A percentile compares a stretch with the other conserved stretches of the same genome.
phyloP scores from a whole-genome alignment of 2,888 invertebrate genomes.

The Theristus sp. region DNA sequence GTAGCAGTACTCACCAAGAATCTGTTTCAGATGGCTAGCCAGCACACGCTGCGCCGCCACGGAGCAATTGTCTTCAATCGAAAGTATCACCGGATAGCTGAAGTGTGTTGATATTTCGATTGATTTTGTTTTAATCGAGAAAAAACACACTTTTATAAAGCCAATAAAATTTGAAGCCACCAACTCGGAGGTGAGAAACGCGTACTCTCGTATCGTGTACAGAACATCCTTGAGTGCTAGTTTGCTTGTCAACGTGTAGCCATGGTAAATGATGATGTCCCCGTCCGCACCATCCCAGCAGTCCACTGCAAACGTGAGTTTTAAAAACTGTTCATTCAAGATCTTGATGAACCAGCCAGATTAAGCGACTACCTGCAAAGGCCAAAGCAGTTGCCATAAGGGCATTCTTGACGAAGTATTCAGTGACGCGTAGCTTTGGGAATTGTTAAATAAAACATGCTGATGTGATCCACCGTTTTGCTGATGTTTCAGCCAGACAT shows the following conservation, averaged over 20 bases:
- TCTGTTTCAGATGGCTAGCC: constrained; percentile 20
- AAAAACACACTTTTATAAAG: background rate
- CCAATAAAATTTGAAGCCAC: constrained; percentile 16
- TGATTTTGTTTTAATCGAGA: too few species aligned
- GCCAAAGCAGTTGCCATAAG: too few species aligned
- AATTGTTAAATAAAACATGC: too few species aligned
- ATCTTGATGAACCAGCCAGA: too few species aligned
- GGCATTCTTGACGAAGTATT: too few species aligned
- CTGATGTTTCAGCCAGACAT: too few species aligned
- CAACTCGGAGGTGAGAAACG: constrained; percentile 70
- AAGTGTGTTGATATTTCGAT: too few species aligned
- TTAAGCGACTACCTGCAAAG: too few species aligned
- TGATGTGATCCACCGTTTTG: too few species aligned
- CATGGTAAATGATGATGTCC: constrained; percentile 62
- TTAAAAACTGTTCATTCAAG: too few species aligned
- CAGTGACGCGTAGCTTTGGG: too few species aligned
- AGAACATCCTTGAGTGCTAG: constrained; percentile 84
- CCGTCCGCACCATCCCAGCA: constrained; percentile 57
- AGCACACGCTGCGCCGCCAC: constrained; percentile 24
- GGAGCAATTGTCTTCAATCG: constrained; percentile 29
- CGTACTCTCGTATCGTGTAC: constrained; percentile 78
- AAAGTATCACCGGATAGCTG: constrained; percentile 27
- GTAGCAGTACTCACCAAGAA: constrained; percentile 31
- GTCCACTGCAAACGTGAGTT: constrained; percentile 44
- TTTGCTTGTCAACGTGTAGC: constrained; percentile 87